Evolutionary conservation across 2,888 invertebrate species (phyloP), one percentile per base, ranked within the genome.

Genomic region (Acheta domesticus): DNA sequence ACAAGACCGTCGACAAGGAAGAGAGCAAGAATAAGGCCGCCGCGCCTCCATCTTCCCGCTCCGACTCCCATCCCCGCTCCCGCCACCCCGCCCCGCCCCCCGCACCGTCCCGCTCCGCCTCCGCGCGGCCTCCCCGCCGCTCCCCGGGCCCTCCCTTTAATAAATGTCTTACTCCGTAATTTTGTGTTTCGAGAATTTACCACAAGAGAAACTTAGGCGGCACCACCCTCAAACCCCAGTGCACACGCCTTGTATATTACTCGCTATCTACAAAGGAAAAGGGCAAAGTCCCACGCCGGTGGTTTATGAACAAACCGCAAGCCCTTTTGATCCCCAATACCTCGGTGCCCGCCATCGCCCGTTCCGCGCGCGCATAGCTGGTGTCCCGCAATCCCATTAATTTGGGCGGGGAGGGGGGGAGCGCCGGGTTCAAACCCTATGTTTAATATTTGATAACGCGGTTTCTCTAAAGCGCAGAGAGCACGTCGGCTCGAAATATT

Each of bases 141-240:
- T 5, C 62, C 62, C 14, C 14, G 62, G 16, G 62, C 62, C 62
- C 16, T 62, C n/a, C 14, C 62, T 62, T 62, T 62, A 62, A 62
- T 62, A 62, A 62, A 62, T 62, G 62, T 62, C 62, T 62, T 62
- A 62, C 62, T 62, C 62, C 62, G 62, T 62, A 62, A 62, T 62
- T 62, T 62, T 62, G 62, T 62, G 16, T 62, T 62, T 62, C 62
- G 62, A 62, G 62, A 62, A 62, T 62, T 62, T 62, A 62, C 62
- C 62, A 62, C 62, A 62, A 62, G 62, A 62, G 62, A 62, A 62
- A 62, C 16, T 62, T 16, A 8, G 62, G 62, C n/a, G 62, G 62
- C 62, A 62, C 62, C 62, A n/a, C 16, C 16, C 62, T 62, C 62
- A 62, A 62, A 62, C 62, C 62, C 16, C n/a, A 62, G 62, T n/a